These are phyloP conservation scores for Cephus runcator DNA, from an alignment of 2,888 invertebrate genomes.

Conservation along the genomic window DNA sequence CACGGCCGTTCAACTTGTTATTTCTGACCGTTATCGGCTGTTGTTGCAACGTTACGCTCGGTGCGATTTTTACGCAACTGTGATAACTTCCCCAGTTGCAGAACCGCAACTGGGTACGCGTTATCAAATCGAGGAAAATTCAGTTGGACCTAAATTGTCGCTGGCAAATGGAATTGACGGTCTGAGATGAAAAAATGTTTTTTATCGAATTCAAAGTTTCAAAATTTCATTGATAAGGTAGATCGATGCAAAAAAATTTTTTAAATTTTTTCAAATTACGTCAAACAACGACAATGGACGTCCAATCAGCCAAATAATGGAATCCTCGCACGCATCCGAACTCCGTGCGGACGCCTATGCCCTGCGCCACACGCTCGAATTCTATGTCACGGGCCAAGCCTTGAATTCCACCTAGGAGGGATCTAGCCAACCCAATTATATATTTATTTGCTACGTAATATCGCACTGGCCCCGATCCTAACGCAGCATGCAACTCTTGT, in stretches of 20 bases:
- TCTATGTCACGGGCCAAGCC: constrained; percentile 56
- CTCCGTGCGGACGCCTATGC: background rate
- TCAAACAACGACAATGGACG: background rate
- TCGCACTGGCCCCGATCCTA: constrained; percentile 55
- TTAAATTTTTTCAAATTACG: background rate
- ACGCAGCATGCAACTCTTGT: constrained; percentile 49
- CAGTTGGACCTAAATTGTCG: background rate
- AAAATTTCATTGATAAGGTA: background rate
- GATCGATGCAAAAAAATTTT: background rate
- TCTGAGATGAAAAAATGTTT: background rate
- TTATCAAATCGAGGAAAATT: background rate
- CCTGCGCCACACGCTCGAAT: constrained; percentile 28
- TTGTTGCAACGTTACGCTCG: constrained; percentile 36
- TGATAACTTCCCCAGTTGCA: background rate
- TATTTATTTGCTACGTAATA: constrained; percentile 57
- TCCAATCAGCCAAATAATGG: background rate
- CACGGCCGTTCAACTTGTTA: constrained; percentile 53
- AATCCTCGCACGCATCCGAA: background rate
- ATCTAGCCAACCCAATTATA: constrained; percentile 55
- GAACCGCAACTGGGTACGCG: background rate
- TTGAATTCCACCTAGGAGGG: constrained; percentile 49
- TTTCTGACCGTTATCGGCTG: constrained; percentile 45
- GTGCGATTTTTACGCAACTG: background rate
- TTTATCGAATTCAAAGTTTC: background rate
- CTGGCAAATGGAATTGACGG: background rate